Conservation (phyloP, 2,888 invertebrate genomes). For the Lymantria monacha region DNA sequence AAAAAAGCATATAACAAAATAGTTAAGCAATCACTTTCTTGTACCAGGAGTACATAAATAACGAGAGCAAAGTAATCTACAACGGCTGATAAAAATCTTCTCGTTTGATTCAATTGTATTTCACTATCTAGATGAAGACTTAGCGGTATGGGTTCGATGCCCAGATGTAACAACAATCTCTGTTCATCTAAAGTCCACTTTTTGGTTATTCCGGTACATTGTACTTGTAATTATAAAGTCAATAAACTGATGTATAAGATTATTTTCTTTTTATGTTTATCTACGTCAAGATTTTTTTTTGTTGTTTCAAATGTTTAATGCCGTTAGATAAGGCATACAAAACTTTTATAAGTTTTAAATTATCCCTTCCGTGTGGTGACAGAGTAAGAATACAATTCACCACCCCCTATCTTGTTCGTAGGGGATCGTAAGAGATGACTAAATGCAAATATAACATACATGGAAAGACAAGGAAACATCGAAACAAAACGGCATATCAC, state of each 20-base stretch:
- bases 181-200: slow-evolving; percentile 4
- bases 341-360: neutral
- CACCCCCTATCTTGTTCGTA: too few species aligned
- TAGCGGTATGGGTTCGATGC: slow-evolving; percentile 51
- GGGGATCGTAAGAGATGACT: too few species aligned
- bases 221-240: slow-evolving; percentile 21
- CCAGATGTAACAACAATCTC: slow-evolving; percentile 32
- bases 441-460: too few species aligned
- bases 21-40: slow-evolving; percentile 14
- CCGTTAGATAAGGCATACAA: slow-evolving; percentile 1
- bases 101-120: slow-evolving; percentile 59
- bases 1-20: neutral
- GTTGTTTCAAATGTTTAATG: neutral
- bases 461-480: too few species aligned
- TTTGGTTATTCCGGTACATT: slow-evolving; percentile 16
- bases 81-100: slow-evolving; percentile 29
- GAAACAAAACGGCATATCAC: too few species aligned
- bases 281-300: neutral
- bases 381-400: too few species aligned
- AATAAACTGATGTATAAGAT: slow-evolving; percentile 11
- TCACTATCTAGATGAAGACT: slow-evolving; percentile 54
- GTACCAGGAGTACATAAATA: slow-evolving; percentile 28
- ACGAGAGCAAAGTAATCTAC: slow-evolving; percentile 20
- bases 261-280: slow-evolving; percentile 6
- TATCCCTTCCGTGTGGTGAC: neutral